Evolutionary conservation across 2,113 vertebrate genomes (phyloP), one percentile per base, ranked within the genome.

Genomic region (Dipodomys spectabilis): DNA sequence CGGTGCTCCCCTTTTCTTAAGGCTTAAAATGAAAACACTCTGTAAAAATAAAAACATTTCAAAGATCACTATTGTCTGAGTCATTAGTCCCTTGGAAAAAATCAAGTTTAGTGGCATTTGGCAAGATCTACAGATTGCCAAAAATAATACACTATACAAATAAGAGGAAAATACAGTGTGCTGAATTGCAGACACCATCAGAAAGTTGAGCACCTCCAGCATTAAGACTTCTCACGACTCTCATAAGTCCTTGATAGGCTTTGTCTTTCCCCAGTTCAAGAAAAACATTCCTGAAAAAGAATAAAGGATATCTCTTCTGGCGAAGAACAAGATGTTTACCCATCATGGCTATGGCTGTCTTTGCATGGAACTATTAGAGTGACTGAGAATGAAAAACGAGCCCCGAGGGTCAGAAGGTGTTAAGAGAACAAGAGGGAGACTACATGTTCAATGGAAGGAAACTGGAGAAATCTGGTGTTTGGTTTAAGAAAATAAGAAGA

Each of bases 21-120:
- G 84, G 72, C 30, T 73, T 68, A 49, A 90, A 64, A 86, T 49
- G 27, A 35, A 53, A 28, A 95, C 44, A 68, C 0, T 57, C 53
- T 74, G 62, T 53, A 82, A 85, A 95, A 64, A 91, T 23, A 69
- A 92, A 32, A 80, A 27, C 28, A 90, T 67, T 94, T 86, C 72
- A 79, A 96, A 95, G n/a, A 39, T 83, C 80, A 62, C 71, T 73
- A 30, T 3, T 65, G 28, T 84, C 74, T 78, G 20, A 44, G 86
- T 39, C 79, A 44, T 49, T 28, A 3, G 23, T 62, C 53, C 35
- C 53, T 60, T 18, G 60, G 19, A n/a, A 69, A 75, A 88, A 45
- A 45, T 10, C 22, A 68, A 2, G 2, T 53, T 30, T 5, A 57
- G 53, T 57, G 53, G 53, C 69, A 95, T 20, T 35, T 27, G 69